Percentiles rank a stretch among this genome's conserved stretches.
phyloP scores from a whole-genome alignment of 2,113 vertebrate genomes.

The Hassar affinis region DNA sequence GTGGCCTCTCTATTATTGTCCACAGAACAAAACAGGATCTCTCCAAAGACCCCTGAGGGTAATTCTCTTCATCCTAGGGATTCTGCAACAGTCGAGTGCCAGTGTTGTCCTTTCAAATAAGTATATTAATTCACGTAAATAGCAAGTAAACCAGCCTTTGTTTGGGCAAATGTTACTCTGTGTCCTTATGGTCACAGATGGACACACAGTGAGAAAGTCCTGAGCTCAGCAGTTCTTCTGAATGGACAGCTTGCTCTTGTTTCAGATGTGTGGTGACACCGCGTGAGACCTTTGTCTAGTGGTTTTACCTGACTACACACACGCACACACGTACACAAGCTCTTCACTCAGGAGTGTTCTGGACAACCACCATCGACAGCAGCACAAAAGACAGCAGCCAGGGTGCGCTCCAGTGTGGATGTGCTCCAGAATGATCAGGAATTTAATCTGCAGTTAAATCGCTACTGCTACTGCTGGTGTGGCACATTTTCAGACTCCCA shows the following conservation, averaged over 20 bases:
- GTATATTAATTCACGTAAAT: constrained; percentile 12
- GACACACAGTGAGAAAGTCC: constrained; percentile 26
- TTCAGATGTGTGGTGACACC: constrained; percentile 39
- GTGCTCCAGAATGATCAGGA: constrained; percentile 29
- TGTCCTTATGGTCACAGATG: constrained; percentile 27
- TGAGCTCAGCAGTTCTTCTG: constrained; percentile 37
- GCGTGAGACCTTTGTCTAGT: constrained; percentile 32
- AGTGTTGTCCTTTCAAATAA: constrained; percentile 16
- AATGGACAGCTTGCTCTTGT: constrained; percentile 33
- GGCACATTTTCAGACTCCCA: constrained; percentile 26
- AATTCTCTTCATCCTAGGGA: constrained; percentile 13
- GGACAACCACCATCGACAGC: not conserved
- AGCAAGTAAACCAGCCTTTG: constrained; percentile 1
- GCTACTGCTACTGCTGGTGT: not conserved
- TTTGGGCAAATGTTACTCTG: not conserved
- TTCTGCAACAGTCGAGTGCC: not conserved
- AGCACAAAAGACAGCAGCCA: constrained; percentile 6
- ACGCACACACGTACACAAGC: constrained; percentile 2
- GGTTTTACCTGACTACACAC: constrained; percentile 33
- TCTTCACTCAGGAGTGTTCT: constrained; percentile 30
- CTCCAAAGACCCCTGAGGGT: constrained; percentile 39
- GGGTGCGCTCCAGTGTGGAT: not conserved
- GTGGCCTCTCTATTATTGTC: constrained; percentile 47
- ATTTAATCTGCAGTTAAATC: constrained; percentile 28
- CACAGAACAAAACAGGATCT: constrained; percentile 50